These are phyloP conservation scores for Scaptomyza montana DNA, from an alignment of 1,140 invertebrate genomes.

Conservation along the genomic window DNA sequence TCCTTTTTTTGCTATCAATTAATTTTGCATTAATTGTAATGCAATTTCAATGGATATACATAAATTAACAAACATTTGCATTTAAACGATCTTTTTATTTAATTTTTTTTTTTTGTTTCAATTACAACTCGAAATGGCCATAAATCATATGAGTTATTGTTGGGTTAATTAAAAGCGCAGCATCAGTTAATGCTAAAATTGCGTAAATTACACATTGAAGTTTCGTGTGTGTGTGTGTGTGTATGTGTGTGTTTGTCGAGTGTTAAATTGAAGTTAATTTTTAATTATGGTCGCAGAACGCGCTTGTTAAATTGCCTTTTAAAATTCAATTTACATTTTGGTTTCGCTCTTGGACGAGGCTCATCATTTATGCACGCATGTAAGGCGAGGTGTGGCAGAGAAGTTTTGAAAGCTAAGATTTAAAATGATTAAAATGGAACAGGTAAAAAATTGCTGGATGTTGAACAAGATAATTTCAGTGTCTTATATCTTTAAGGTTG, in stretches of 20 bases:
- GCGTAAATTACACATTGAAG: constrained; percentile 66
- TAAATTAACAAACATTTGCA: constrained; percentile 43
- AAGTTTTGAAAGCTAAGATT: background rate
- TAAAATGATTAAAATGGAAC: background rate
- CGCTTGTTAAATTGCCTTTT: constrained; percentile 78
- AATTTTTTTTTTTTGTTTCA: constrained; percentile 14
- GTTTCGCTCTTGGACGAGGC: constrained; percentile 45
- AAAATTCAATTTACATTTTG: constrained; percentile 80
- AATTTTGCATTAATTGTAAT: constrained; percentile 48
- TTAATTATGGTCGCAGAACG: constrained; percentile 68
- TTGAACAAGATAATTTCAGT: no score
- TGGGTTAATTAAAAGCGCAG: constrained; percentile 38
- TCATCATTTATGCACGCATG: constrained; percentile 54
- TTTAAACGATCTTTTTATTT: background rate
- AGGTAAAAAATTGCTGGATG: no score
- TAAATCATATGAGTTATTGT: constrained; percentile 40
- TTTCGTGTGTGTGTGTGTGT: constrained; percentile 27
- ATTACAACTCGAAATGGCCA: constrained; percentile 29
- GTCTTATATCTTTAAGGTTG: no score
- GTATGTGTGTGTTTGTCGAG: constrained; percentile 39
- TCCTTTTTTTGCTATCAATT: constrained; percentile 21
- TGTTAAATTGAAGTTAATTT: constrained; percentile 81
- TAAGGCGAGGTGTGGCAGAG: constrained; percentile 21
- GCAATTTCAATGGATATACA: constrained; percentile 32
- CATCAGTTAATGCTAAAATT: constrained; percentile 24